Conservation (phyloP, 2,113 vertebrate species). For the Alexandromys fortis region DNA sequence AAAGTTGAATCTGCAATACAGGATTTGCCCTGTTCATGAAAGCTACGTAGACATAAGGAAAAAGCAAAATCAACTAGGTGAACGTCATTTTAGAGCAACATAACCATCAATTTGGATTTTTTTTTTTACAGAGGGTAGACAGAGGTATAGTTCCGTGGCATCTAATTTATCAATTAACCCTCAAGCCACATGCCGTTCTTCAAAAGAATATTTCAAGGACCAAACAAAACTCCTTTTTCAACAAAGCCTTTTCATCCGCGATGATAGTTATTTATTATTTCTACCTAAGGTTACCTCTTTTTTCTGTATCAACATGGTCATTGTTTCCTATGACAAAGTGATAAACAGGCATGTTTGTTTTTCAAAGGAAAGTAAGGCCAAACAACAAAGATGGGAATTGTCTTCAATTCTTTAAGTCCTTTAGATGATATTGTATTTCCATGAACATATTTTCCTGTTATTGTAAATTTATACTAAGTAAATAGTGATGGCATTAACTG, state of each 20-base stretch:
- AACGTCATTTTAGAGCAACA: slow-evolving; percentile 23
- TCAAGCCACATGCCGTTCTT: slow-evolving; percentile 65
- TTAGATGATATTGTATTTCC: slow-evolving; percentile 80
- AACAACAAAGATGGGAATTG: slow-evolving; percentile 79
- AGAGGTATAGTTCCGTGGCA: neutral
- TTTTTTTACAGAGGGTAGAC: neutral
- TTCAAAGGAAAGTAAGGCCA: slow-evolving; percentile 80
- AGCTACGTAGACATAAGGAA: neutral
- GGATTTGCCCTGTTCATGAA: neutral
- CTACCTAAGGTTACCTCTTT: slow-evolving; percentile 68
- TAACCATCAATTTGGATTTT: neutral
- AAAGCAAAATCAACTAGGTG: slow-evolving; percentile 7
- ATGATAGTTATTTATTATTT: slow-evolving; percentile 80
- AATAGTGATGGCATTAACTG: slow-evolving; percentile 80
- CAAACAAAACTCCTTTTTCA: slow-evolving; percentile 48
- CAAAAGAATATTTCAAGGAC: slow-evolving; percentile 75
- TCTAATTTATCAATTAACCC: slow-evolving; percentile 67
- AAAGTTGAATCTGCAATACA: neutral
- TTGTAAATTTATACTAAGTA: slow-evolving; percentile 83
- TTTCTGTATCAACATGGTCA: slow-evolving; percentile 68
- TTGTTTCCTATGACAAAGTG: slow-evolving; percentile 79
- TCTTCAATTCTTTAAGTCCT: slow-evolving; percentile 78
- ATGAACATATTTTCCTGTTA: slow-evolving; percentile 81
- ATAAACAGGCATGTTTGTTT: slow-evolving; percentile 80
- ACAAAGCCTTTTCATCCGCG: slow-evolving; percentile 75